Base-by-base conservation (phyloP, 2,888 invertebrate species). In the Xestoiulus laeticollis region DNA sequence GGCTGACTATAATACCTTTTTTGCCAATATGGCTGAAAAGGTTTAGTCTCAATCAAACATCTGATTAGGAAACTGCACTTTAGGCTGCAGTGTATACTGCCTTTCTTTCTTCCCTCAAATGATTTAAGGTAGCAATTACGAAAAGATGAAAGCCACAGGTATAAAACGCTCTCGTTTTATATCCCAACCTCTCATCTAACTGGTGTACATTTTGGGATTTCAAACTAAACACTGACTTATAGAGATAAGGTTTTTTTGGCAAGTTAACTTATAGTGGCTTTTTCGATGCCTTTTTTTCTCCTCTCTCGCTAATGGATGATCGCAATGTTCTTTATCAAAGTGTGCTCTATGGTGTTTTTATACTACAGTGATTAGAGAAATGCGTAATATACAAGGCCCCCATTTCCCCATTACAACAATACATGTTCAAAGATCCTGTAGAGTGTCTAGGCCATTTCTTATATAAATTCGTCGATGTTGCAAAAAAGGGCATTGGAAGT, bases 1-100 rank as follows among this genome's bases (percentile, higher is more conserved):
- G 38, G 68, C 68, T 26, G 68, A 26, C 68, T 22, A 12, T 26
- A 22, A 22, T 68, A 68, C 26, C 22, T 26, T 68, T 59, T 68
- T 68, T 68, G 68, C 68, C 68, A 68, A 68, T 68, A 68, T 68
- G 68, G 68, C 68, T 68, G 68, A 68, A 68, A 68, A 68, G 68
- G 68, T 68, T 68, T 68, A 68, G 68, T 68, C 68, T 68, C 68
- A 68, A 68, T 68, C 68, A 68, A 68, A 68, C 68, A 68, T 68
- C 68, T 68, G 68, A 68, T 68, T 68, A 68, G 68, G 26, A 68
- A 22, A 68, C 68, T 26, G 68, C 68, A 12, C 68, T 68, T 68
- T 68, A 26, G 48, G 48, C 16, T 48, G 48, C 48, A 48, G 8
- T 22, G n/a, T n/a, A 22, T 26, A 22, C 68, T 68, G 26, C 68